Evolutionary conservation across 2,113 vertebrate species (phyloP).

Genomic region (Conger conger): DNA sequence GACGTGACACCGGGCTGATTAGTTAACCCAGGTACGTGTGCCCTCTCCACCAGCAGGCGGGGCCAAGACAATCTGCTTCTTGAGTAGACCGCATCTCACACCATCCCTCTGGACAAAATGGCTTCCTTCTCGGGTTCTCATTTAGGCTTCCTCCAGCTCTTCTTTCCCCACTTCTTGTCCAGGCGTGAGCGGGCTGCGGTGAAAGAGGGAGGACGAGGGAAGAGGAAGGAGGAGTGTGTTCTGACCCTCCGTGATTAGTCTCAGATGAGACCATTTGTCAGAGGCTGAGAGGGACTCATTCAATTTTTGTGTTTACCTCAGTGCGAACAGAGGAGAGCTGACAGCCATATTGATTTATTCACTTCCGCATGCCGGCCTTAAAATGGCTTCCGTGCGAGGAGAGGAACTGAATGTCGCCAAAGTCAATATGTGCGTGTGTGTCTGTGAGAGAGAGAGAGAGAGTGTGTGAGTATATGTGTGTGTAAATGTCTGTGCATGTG

Average conservation of each 20-base stretch:
- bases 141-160: no score
- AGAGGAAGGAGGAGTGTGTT: background rate
- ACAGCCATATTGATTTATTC: background rate
- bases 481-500: background rate
- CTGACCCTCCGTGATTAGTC: background rate
- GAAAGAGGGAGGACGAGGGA: background rate
- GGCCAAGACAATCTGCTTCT: no score
- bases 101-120: no score
- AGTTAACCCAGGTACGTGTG: no score
- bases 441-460: background rate
- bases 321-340: background rate
- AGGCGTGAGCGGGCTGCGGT: background rate
- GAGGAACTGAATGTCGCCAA: background rate
- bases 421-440: background rate
- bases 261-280: background rate
- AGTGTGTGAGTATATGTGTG: background rate
- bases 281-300: conserved; percentile 3
- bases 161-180: no score
- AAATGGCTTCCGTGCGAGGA: background rate
- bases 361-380: background rate
- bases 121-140: no score
- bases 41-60: no score
- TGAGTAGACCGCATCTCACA: no score
- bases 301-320: background rate
- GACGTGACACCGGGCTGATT: no score